Conservation (phyloP, 2,888 invertebrate species). For the Pantelozetes paolii region DNA sequence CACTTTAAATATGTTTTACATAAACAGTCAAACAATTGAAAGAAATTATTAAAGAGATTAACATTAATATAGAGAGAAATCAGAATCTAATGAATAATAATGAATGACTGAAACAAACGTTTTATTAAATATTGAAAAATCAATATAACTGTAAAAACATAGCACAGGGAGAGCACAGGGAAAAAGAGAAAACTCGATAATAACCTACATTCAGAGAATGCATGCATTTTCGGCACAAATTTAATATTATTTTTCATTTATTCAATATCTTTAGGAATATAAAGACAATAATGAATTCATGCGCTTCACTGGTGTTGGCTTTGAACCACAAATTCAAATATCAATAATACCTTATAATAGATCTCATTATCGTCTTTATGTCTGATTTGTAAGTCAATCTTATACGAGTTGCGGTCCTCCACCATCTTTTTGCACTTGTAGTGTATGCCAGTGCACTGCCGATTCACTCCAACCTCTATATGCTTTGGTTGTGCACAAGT, state of each 20-base stretch:
- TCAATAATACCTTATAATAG: constrained; percentile 36
- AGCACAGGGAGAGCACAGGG: too few relatives aligned
- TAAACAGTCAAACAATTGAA: too few relatives aligned
- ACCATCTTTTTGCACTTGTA: constrained; percentile 20
- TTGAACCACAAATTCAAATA: not conserved
- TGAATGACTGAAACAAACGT: too few relatives aligned
- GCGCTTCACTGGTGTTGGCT: not conserved
- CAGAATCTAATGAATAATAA: too few relatives aligned
- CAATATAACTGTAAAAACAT: too few relatives aligned
- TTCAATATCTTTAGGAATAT: not conserved
- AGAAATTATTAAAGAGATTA: too few relatives aligned
- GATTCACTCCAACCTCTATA: not conserved
- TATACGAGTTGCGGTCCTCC: constrained; percentile 34
- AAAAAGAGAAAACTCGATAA: too few relatives aligned
- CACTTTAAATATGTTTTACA: too few relatives aligned
- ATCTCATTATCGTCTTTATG: constrained; percentile 39
- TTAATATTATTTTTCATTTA: not conserved
- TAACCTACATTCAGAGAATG: too few relatives aligned
- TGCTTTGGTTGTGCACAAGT: not conserved
- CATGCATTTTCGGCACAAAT: not conserved
- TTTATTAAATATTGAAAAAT: too few relatives aligned
- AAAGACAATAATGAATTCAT: not conserved
- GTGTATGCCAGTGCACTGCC: not conserved
- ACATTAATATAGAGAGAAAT: too few relatives aligned
- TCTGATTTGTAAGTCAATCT: constrained; percentile 33